Evolutionary conservation across 2,888 invertebrate species (phyloP).

Genomic region (Cyaniris semiargus): DNA sequence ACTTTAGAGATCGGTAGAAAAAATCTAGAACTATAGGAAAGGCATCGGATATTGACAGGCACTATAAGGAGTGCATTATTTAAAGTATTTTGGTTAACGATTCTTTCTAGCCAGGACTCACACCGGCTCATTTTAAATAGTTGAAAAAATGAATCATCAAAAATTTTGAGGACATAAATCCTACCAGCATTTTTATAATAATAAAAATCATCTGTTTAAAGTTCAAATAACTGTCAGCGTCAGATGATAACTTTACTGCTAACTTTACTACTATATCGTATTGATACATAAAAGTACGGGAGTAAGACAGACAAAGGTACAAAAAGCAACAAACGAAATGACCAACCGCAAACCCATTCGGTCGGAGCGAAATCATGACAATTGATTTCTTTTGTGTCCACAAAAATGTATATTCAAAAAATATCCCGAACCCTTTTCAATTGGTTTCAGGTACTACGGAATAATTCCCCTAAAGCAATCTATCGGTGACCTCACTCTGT

Average conservation of each 20-base stretch:
- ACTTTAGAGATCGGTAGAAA: too few relatives aligned
- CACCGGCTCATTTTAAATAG: too few relatives aligned
- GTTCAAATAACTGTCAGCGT: neutral
- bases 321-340: constrained; percentile 1
- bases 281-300: neutral
- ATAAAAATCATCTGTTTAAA: neutral
- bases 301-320: constrained; percentile 2
- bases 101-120: too few relatives aligned
- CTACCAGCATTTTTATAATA: neutral
- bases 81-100: too few relatives aligned
- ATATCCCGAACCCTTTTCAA: constrained; percentile 22
- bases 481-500: constrained; percentile 55
- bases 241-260: too few relatives aligned
- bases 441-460: constrained; percentile 28
- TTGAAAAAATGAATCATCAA: too few relatives aligned
- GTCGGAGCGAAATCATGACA: constrained; percentile 4
- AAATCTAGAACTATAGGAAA: too few relatives aligned
- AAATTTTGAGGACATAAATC: too few relatives aligned
- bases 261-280: too few relatives aligned
- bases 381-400: constrained; percentile 23
- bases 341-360: constrained; percentile 19
- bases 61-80: too few relatives aligned
- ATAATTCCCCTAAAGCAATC: constrained; percentile 54
- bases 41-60: too few relatives aligned
- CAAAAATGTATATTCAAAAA: constrained; percentile 29